Base-by-base conservation (phyloP, 2,888 invertebrate species). In the Hirtodrosophila histrioides region DNA sequence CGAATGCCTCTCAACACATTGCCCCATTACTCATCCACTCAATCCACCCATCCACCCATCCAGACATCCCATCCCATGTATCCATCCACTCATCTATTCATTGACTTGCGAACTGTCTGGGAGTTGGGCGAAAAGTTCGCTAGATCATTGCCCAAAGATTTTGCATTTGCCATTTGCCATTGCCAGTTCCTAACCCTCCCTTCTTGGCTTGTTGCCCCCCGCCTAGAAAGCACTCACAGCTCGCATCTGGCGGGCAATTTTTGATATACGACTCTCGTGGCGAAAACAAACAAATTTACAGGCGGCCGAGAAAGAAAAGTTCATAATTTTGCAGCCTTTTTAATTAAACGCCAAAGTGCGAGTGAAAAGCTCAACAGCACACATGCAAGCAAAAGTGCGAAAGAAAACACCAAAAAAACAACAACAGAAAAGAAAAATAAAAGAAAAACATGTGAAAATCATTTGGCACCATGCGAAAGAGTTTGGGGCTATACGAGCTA, bases 221-320 rank as follows among this genome's bases (percentile, higher is more conserved):
- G 12, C 17, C 41, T 17, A n/a, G 29, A 5, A 31, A 31, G 6
- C 17, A 17, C 31, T 27, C 54, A 27, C 44, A 41, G 8, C 31
- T 55, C 45, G 56, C 74, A 73, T 58, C 73, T 75, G 74, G 65
- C 73, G 24, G 50, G 56, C 58, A 69, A 64, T 75, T 55, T 73
- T 73, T 77, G 76, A 79, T 75, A 79, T 76, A 76, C 64, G 81
- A 77, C 86, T 75, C 75, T 71, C 49, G 63, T 71, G 72, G 62
- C 50, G 56, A 80, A 79, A 81, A 83, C 80, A 79, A 72, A 73
- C 75, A 79, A 67, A 66, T 86, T 86, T 80, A 49, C 81, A 86
- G 69, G 64, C 86, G 87, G 69, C 58, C 74, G 86, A 86, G 86
- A 84, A 84, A 86, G 84, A 82, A 82, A 82, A 86, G 78, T 84